phyloP scores from a whole-genome alignment of 1,140 invertebrate species.

The Ceratina australensis region DNA sequence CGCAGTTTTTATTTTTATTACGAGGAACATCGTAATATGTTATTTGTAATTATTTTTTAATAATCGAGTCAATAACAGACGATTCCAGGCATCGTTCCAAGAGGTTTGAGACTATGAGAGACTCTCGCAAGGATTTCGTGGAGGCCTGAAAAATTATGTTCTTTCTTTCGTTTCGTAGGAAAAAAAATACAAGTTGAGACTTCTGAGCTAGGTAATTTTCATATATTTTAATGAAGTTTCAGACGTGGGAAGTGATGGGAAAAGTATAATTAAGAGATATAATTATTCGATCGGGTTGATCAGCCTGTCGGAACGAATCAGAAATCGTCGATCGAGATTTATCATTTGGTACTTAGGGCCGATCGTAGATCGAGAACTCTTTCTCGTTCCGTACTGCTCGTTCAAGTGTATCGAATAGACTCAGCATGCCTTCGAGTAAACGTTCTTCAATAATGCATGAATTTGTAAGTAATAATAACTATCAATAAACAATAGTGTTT shows the following conservation, averaged over 20 bases:
- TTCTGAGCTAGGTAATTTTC: not conserved
- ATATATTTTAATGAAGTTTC: slow-evolving; percentile 3
- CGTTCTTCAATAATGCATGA: not conserved
- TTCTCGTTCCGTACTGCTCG: slow-evolving; percentile 11
- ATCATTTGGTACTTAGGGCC: slow-evolving; percentile 36
- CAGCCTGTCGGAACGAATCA: slow-evolving; percentile 37
- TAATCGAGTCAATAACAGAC: slow-evolving; percentile 66
- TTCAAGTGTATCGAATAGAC: slow-evolving; percentile 24
- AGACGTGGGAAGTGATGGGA: not conserved
- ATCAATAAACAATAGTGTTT: not conserved
- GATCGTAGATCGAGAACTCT: slow-evolving; percentile 30
- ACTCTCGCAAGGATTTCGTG: not conserved
- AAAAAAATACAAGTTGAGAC: not conserved
- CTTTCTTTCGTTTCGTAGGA: not conserved
- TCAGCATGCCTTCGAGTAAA: not conserved
- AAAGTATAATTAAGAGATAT: not conserved
- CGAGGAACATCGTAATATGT: slow-evolving; percentile 60
- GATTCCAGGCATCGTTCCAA: slow-evolving; percentile 43
- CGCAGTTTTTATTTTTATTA: slow-evolving; percentile 69
- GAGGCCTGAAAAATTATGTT: not conserved
- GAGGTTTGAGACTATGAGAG: not conserved
- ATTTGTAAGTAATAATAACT: not conserved
- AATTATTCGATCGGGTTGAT: not conserved
- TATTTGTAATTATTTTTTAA: slow-evolving; percentile 60
- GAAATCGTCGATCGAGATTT: slow-evolving; percentile 28